Conservation (phyloP, 2,113 vertebrate genomes). For the Paralichthys olivaceus region DNA sequence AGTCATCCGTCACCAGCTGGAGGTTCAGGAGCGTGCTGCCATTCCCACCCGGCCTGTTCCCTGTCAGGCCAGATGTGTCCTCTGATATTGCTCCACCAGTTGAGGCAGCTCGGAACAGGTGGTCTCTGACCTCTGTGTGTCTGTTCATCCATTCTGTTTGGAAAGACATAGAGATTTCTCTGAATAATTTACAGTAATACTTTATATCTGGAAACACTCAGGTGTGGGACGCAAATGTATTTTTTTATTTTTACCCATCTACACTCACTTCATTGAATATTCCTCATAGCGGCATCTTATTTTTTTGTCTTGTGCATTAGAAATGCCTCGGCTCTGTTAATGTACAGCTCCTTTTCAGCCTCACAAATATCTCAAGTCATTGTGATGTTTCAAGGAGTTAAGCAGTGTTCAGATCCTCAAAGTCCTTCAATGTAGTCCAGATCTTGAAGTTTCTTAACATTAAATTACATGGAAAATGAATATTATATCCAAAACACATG, state of each 20-base stretch:
- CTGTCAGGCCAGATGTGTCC: conserved; percentile 76
- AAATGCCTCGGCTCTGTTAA: too few relatives aligned
- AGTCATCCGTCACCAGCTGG: conserved; percentile 62
- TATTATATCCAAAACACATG: not conserved
- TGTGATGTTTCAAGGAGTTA: not conserved
- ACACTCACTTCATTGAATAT: not conserved
- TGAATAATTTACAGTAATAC: not conserved
- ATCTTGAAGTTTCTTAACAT: not conserved
- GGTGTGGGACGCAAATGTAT: not conserved
- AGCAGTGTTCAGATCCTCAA: not conserved
- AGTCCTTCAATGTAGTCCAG: not conserved
- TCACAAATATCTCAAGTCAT: not conserved
- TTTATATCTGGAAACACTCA: not conserved
- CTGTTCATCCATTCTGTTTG: conserved; percentile 6
- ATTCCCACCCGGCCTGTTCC: conserved; percentile 65
- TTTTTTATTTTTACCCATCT: not conserved
- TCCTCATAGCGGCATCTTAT: not conserved
- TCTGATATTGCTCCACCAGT: conserved; percentile 62
- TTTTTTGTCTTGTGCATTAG: too few relatives aligned
- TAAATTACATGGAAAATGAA: not conserved
- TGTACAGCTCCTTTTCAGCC: not conserved
- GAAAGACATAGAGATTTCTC: not conserved
- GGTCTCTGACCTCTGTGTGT: conserved; percentile 63
- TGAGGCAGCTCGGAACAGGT: conserved; percentile 59
- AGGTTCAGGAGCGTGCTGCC: conserved; percentile 49